Base-by-base conservation (phyloP, 53 echinoderm and acorn worm genomes). In the Zoroaster sp. region DNA sequence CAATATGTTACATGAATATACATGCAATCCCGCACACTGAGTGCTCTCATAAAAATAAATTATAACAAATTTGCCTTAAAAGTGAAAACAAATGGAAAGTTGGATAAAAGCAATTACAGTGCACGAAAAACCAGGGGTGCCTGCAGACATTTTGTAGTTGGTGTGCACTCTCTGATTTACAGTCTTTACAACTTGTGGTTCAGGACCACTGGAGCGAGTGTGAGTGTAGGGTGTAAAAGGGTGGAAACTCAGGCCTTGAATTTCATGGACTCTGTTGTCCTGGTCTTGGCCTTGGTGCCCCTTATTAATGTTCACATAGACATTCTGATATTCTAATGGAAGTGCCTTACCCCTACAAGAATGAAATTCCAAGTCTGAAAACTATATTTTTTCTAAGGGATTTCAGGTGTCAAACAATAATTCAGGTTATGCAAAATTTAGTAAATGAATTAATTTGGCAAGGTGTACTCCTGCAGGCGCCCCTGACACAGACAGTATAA, bases 1-100 rank as follows among this genome's bases (percentile, higher is more conserved):
- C 44, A 77, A 88, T 63, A 76, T 59, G 66, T 76, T 88, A 69
- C 77, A 77, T 88, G 28, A 5, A 87, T 87, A 38, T 81, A 40
- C 81, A 81, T 43, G 81, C 81, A 81, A 51, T 41, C 18, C 21
- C 15, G 76, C 76, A 47, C 25, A 59, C 63, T 59, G 9, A 7
- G 63, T 59, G 63, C 63, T 59, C 63, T 59, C 63, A 59, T 59
- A 59, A 59, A 59, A 59, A 59, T 59, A 59, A 59, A 59, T 59
- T 59, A 59, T 25, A 28, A 59, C 63, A 59, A 59, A 59, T 59
- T 59, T 59, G 63, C 21, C 63, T 59, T 28, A 25, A 11, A 28
- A 59, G 28, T 59, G 63, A 59, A n/a, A 59, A 59, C 28, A 11
- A 28, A 10, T 59, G 63, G 63, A 59, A 59, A 59, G 21, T 59